A percentile compares a stretch with the other conserved stretches of the same genome.
These are phyloP conservation scores for Ditula angustiorana DNA, from an alignment of 2,888 invertebrate genomes.

Conservation along the genomic window DNA sequence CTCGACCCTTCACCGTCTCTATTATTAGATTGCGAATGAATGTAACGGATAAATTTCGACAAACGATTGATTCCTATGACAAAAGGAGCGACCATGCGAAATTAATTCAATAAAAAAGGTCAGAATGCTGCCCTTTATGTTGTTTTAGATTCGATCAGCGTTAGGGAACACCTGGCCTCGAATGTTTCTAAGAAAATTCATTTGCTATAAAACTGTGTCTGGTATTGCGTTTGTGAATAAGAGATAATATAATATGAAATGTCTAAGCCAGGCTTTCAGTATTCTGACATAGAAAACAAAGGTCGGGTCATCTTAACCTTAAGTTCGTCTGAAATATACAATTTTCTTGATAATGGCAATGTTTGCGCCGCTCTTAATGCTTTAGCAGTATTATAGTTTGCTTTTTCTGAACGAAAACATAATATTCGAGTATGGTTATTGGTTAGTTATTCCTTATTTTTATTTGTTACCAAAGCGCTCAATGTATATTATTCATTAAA, in stretches of 20 bases:
- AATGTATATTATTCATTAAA: too few relatives aligned
- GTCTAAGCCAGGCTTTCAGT: not conserved
- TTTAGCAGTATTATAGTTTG: too few relatives aligned
- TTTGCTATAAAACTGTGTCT: not conserved
- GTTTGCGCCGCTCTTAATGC: too few relatives aligned
- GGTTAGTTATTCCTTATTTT: too few relatives aligned
- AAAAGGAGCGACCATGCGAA: conserved; percentile 69
- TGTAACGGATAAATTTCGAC: conserved; percentile 71
- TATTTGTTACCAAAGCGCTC: too few relatives aligned
- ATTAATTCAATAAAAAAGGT: conserved; percentile 76
- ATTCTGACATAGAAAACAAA: not conserved
- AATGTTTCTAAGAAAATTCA: conserved; percentile 2
- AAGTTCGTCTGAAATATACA: not conserved
- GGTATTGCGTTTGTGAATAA: not conserved
- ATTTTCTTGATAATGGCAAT: too few relatives aligned
- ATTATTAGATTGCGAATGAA: conserved; percentile 74
- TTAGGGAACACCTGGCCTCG: conserved; percentile 38
- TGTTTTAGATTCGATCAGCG: conserved; percentile 48
- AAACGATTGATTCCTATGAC: conserved; percentile 73
- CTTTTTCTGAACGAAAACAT: too few relatives aligned
- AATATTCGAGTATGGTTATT: too few relatives aligned
- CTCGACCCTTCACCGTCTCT: conserved; percentile 63
- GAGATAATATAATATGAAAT: not conserved
- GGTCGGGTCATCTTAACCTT: too few relatives aligned
- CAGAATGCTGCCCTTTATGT: conserved; percentile 60